These are phyloP conservation scores for Zosterops japonicus DNA, from an alignment of 2,113 vertebrate species.

Conservation along the genomic window DNA sequence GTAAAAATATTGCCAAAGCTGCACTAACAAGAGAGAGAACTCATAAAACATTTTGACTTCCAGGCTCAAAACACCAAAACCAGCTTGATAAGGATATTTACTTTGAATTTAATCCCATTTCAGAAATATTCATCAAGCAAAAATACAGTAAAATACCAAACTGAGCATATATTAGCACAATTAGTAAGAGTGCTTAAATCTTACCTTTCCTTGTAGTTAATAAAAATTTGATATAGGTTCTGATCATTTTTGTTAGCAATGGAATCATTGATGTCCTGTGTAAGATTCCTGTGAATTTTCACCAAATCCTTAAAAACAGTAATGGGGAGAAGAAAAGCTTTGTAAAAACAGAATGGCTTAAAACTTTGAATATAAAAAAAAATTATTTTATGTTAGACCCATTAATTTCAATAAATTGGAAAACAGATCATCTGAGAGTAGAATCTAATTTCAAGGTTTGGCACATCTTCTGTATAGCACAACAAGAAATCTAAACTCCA, in stretches of 20 bases:
- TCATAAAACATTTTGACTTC: background rate
- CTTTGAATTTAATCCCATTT: background rate
- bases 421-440: background rate
- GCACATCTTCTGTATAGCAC: background rate
- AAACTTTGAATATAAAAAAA: background rate
- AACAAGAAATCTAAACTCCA: background rate
- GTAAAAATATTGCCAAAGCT: background rate
- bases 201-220: slow-evolving; percentile 96
- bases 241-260: slow-evolving; percentile 87
- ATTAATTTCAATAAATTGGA: background rate
- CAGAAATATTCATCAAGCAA: background rate
- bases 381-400: background rate
- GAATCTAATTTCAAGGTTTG: background rate
- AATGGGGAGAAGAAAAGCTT: background rate
- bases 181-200: background rate
- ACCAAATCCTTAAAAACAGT: slow-evolving; percentile 87
- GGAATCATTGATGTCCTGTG: slow-evolving; percentile 90
- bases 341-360: background rate
- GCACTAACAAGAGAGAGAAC: background rate
- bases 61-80: background rate
- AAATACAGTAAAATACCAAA: background rate
- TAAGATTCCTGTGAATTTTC: slow-evolving; percentile 90
- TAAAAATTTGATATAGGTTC: slow-evolving; percentile 93
- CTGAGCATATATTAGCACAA: background rate
- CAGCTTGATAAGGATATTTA: background rate